phyloP scores from a whole-genome alignment of 2,797 vertebrate genomes.

The Diceros bicornis region DNA sequence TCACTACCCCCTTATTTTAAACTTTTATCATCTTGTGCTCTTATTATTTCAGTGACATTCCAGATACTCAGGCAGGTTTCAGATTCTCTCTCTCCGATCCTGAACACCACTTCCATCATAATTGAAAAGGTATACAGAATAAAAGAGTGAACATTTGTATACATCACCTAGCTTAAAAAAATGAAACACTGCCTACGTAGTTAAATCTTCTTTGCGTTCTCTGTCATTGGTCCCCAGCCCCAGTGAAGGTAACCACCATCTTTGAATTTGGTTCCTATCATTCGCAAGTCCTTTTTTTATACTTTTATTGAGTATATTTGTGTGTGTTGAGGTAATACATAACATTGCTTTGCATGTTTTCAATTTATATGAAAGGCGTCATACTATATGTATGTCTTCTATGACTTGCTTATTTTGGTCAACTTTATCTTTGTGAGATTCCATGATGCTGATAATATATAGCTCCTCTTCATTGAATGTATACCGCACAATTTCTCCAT shows the following conservation, averaged over 20 bases:
- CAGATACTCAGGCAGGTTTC: neutral
- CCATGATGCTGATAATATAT: neutral
- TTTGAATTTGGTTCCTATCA: neutral
- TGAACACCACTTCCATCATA: neutral
- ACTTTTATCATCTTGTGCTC: neutral
- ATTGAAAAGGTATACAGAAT: neutral
- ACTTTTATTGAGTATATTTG: neutral
- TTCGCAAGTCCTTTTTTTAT: neutral
- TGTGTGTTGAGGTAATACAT: neutral
- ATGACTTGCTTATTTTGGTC: neutral
- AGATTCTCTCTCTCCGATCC: neutral
- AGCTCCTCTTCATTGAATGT: neutral
- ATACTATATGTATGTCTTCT: neutral
- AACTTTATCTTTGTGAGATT: neutral
- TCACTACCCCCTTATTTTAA: neutral
- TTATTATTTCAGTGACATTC: conserved; percentile 1
- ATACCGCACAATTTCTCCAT: neutral
- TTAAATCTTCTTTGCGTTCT: neutral
- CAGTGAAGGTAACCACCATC: neutral
- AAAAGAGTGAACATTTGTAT: neutral
- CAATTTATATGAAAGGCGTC: neutral
- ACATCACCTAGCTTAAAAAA: neutral
- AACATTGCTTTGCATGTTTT: neutral
- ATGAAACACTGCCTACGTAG: neutral
- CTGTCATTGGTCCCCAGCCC: neutral